phyloP scores from a whole-genome alignment of 2,797 vertebrate genomes.

The Okamejei kenojei region DNA sequence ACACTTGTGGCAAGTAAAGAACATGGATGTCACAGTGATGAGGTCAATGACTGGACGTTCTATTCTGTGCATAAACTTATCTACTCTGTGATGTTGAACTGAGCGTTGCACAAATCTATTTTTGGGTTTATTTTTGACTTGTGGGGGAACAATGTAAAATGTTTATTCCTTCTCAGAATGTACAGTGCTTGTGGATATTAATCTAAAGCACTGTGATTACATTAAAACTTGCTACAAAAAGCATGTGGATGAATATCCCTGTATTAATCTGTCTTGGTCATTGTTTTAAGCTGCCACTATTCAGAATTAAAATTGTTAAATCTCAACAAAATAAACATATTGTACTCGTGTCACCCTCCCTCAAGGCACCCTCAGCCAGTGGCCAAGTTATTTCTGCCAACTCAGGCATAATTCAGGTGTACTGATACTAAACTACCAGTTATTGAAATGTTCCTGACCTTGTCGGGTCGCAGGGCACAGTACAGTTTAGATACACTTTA shows the following conservation, averaged over 20 bases:
- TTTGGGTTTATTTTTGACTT: not conserved
- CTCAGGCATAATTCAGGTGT: no score
- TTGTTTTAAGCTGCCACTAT: not conserved
- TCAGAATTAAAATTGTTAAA: not conserved
- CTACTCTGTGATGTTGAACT: not conserved
- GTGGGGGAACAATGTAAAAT: not conserved
- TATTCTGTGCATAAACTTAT: not conserved
- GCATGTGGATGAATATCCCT: not conserved
- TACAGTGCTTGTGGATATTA: not conserved
- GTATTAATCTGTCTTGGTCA: not conserved
- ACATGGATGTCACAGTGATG: not conserved
- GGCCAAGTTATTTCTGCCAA: not conserved
- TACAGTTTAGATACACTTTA: no score
- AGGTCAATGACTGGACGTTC: no score
- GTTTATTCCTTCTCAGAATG: no score
- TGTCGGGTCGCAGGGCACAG: no score
- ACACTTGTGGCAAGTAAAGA: not conserved
- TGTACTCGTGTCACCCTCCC: not conserved
- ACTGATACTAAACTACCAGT: not conserved
- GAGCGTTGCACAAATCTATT: not conserved
- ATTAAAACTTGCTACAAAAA: not conserved
- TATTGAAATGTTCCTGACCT: no score
- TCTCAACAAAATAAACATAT: not conserved
- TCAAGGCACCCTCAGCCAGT: not conserved
- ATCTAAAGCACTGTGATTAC: not conserved